Percentiles rank a stretch among this genome's conserved stretches.
Evolutionary conservation across 1,140 invertebrate genomes (phyloP).

Genomic region (Micrasema longulum): DNA sequence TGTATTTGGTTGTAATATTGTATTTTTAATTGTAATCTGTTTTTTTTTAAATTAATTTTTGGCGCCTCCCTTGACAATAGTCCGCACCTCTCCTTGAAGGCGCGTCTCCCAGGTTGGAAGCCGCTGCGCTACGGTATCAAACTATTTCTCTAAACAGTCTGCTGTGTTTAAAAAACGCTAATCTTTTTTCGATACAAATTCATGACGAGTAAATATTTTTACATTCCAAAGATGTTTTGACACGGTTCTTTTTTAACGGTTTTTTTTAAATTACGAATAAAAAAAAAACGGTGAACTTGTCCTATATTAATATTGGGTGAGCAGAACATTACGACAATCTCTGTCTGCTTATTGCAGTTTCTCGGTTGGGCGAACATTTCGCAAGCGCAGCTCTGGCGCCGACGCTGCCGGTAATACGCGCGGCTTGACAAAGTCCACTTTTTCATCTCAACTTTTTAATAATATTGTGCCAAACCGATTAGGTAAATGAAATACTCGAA

Average conservation of each 20-base stretch:
- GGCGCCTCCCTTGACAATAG: too few relatives aligned
- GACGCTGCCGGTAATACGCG: too few relatives aligned
- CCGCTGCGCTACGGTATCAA: too few relatives aligned
- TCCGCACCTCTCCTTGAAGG: too few relatives aligned
- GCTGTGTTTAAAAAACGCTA: too few relatives aligned
- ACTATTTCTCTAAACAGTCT: too few relatives aligned
- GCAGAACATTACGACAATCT: not conserved
- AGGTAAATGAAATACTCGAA: conserved; percentile 20
- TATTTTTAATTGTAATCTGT: too few relatives aligned
- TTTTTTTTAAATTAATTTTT: too few relatives aligned
- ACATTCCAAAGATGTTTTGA: conserved; percentile 1
- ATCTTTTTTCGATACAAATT: not conserved
- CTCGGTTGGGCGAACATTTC: not conserved
- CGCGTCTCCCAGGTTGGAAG: too few relatives aligned
- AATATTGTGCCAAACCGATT: conserved; percentile 18
- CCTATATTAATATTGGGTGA: conserved; percentile 5
- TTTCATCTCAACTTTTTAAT: conserved; percentile 13
- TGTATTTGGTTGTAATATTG: too few relatives aligned
- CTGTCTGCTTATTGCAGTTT: conserved; percentile 16
- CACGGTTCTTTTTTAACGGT: not conserved
- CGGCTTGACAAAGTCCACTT: conserved; percentile 11
- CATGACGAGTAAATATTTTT: not conserved
- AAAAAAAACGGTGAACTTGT: conserved; percentile 11
- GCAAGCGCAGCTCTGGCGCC: not conserved
- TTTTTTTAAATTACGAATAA: too few relatives aligned